Percentiles rank a stretch among this genome's conserved stretches.
phyloP scores from a whole-genome alignment of 2,888 invertebrate genomes.

The Tridacna gigas region DNA sequence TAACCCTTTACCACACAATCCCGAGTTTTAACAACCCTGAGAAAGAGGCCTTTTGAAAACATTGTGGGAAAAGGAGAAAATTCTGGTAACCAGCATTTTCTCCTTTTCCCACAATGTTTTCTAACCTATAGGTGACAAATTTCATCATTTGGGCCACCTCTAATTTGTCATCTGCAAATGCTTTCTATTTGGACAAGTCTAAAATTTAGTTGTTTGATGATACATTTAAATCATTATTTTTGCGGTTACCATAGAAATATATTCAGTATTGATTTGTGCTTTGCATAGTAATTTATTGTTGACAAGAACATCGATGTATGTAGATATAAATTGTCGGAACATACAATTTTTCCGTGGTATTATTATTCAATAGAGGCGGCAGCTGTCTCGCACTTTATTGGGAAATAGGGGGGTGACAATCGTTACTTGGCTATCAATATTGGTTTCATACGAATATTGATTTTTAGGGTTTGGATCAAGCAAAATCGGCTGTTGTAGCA shows the following conservation, averaged over 20 bases:
- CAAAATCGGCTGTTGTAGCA: conserved; percentile 27
- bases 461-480: conserved; percentile 48
- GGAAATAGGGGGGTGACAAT: conserved; percentile 12
- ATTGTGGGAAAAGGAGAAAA: conserved; percentile 10
- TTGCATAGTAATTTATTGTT: conserved; percentile 12
- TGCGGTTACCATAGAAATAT: not conserved
- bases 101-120: conserved; percentile 15
- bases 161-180: too few relatives aligned
- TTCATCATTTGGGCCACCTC: too few relatives aligned
- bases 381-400: conserved; percentile 45
- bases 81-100: not conserved
- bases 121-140: not conserved
- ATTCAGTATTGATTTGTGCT: conserved; percentile 9
- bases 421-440: conserved; percentile 60
- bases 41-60: conserved; percentile 3
- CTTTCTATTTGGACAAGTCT: too few relatives aligned
- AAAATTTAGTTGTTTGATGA: too few relatives aligned
- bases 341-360: conserved; percentile 20
- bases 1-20: too few relatives aligned
- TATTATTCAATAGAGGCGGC: conserved; percentile 27
- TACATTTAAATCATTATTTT: too few relatives aligned
- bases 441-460: conserved; percentile 60
- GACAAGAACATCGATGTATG: conserved; percentile 9
- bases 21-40: too few relatives aligned
- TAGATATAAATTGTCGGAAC: conserved; percentile 4